Evolutionary conservation across 92 coral and sea anemone species (phyloP).

Genomic region (Pocillopora meandrina): DNA sequence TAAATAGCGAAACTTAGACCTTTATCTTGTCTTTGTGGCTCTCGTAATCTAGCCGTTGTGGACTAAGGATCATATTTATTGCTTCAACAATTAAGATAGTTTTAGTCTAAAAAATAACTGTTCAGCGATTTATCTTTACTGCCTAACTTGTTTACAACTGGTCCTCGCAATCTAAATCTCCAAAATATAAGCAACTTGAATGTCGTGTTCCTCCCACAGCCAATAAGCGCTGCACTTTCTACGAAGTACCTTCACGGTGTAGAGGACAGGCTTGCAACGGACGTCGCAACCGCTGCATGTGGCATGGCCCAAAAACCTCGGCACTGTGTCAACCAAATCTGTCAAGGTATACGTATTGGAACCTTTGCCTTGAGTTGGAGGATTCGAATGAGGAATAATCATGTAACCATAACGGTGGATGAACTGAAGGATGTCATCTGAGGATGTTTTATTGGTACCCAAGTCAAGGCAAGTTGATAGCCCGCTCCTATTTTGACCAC

Average conservation of each 20-base stretch:
- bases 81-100: too few relatives aligned
- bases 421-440: conserved; percentile 19
- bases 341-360: background rate
- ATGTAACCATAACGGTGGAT: conserved; percentile 14
- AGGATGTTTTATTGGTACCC: background rate
- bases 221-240: conserved; percentile 14
- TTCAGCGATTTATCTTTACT: too few relatives aligned
- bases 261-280: conserved; percentile 28
- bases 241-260: conserved; percentile 22
- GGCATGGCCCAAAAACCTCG: conserved; percentile 20
- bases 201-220: conserved; percentile 26
- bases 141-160: too few relatives aligned
- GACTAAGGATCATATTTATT: too few relatives aligned
- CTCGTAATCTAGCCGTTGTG: too few relatives aligned
- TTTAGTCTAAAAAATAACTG: too few relatives aligned
- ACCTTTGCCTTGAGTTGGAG: background rate
- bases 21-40: too few relatives aligned
- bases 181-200: conserved; percentile 21
- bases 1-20: too few relatives aligned
- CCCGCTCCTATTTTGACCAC: conserved; percentile 4
- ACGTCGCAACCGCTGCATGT: conserved; percentile 23
- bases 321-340: conserved; percentile 25
- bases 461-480: conserved; percentile 21
- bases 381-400: conserved; percentile 18
- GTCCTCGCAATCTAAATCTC: too few relatives aligned